A percentile compares a stretch with the other conserved stretches of the same genome.
These are phyloP conservation scores for Drosophila azteca DNA, from an alignment of 1,140 invertebrate genomes.

Conservation along the genomic window DNA sequence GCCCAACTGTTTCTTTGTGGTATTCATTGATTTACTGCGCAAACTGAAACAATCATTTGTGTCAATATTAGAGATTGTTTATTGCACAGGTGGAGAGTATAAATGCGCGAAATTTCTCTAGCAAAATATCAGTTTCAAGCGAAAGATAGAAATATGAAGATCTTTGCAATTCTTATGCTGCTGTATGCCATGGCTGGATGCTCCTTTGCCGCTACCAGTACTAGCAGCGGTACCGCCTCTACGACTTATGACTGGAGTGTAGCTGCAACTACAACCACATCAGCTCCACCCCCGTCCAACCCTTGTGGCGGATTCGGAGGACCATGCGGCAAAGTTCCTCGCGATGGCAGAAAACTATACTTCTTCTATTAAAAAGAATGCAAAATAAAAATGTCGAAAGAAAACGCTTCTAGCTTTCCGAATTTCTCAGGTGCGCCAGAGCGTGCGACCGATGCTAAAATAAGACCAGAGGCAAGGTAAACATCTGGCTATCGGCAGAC, in stretches of 20 bases:
- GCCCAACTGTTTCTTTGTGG: too few relatives aligned
- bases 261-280: background rate
- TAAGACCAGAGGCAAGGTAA: conserved; percentile 31
- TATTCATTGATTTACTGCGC: too few relatives aligned
- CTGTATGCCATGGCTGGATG: background rate
- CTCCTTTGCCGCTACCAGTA: background rate
- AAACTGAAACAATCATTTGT: background rate
- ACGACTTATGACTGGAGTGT: background rate
- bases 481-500: conserved; percentile 50
- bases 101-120: background rate
- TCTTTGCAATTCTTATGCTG: background rate
- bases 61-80: background rate
- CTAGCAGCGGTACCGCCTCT: background rate
- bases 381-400: conserved; percentile 9
- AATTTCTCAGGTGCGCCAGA: conserved; percentile 45
- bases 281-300: background rate
- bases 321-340: background rate
- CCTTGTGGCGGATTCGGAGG: conserved; percentile 7
- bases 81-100: background rate
- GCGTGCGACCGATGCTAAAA: conserved; percentile 48
- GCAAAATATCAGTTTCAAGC: background rate
- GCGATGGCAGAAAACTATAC: conserved; percentile 17
- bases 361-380: conserved; percentile 25
- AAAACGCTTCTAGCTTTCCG: background rate
- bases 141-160: conserved; percentile 13